Base-by-base conservation (phyloP, 2,888 invertebrate species). In the Drosophila nr. perissopoda region DNA sequence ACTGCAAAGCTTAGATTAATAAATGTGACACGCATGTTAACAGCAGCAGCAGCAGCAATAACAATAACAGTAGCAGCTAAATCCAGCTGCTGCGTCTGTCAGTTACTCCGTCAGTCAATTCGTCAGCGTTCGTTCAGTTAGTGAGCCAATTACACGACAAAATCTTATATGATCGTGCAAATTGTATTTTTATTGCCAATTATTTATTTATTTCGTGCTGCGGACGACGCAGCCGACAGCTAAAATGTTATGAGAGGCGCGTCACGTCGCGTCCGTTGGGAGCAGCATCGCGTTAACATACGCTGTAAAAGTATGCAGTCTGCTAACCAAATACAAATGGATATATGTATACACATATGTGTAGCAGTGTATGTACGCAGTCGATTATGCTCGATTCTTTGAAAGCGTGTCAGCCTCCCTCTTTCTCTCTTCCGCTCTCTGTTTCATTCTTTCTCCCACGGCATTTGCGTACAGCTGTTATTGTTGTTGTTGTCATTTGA, bases 111-210 rank as follows among this genome's bases (percentile, higher is more conserved):
- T 73, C 63, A 25, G 51, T 69, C 38, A 34, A 42, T 33, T 36
- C n/a, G 53, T 61, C 61, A 54, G 49, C 45, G 13, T 29, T 31
- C 69, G 57, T 21, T 70, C 66, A 71, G 69, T 83, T 73, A 78
- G 84, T 70, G 73, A 79, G 81, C 83, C 81, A 85, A 83, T 83
- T 75, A 88, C 81, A 83, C 60, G 76, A 76, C 85, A 85, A 76
- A 87, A 81, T 76, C 82, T 76, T 82, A 85, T 88, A 87, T 82
- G 89, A 87, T 87, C 86, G 89, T 87, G 89, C 89, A 87, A 87
- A 87, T 87, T 87, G 89, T 84, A 84, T 87, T 87, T 87, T 84
- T 87, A 87, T 87, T 87, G 89, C 76, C 87, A 87, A 89, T 89
- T 89, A 87, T 84, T 87, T 86, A 89, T 89, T 87, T 88, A 86